phyloP scores from a whole-genome alignment of 1,140 invertebrate species.

The Homalodisca vitripennis region DNA sequence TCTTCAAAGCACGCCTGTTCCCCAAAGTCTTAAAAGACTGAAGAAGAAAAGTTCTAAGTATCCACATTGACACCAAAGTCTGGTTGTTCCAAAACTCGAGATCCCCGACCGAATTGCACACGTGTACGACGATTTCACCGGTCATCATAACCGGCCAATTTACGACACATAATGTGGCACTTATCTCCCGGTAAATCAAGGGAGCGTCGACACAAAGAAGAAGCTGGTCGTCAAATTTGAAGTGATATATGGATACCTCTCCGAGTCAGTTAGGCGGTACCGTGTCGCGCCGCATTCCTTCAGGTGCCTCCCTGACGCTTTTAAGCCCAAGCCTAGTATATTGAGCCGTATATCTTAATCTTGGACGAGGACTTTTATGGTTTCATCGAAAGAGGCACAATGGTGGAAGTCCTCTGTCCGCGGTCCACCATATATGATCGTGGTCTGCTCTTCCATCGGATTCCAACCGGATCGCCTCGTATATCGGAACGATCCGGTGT shows the following conservation, averaged over 20 bases:
- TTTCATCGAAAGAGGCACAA: slow-evolving; percentile 5
- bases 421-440: background rate
- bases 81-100: too few relatives aligned
- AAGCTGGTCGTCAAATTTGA: background rate
- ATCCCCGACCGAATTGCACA: too few relatives aligned
- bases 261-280: too few relatives aligned
- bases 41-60: too few relatives aligned
- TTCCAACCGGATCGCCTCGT: background rate
- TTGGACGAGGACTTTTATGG: background rate
- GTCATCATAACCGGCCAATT: background rate
- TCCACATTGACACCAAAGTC: too few relatives aligned
- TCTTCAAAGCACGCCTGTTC: too few relatives aligned
- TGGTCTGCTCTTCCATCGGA: background rate
- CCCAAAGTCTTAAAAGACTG: too few relatives aligned
- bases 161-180: background rate
- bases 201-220: background rate
- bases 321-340: background rate
- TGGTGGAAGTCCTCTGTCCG: background rate
- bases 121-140: too few relatives aligned
- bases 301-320: background rate
- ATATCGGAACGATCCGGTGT: too few relatives aligned
- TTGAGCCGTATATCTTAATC: slow-evolving; percentile 13
- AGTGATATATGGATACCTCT: slow-evolving; percentile 5
- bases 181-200: background rate
- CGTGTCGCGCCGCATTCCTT: background rate